Base-by-base conservation (phyloP, 2,113 vertebrate species). In the Cephalopterus ornatus region DNA sequence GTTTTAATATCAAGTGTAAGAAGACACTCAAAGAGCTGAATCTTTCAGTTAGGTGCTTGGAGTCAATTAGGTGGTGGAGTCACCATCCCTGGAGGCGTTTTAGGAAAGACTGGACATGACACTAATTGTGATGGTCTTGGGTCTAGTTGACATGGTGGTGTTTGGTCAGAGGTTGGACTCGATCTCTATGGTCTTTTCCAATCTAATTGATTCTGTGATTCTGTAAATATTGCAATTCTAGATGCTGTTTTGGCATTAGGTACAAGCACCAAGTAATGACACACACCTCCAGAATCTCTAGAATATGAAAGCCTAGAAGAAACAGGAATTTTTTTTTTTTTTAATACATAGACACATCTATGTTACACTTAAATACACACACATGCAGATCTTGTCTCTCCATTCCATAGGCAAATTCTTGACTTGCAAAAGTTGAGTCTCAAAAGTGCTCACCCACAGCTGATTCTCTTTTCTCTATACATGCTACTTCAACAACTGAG, bases 311-410 rank as follows among this genome's bases (percentile, higher is more conserved):
- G 6, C 6, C 56, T 58, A 79, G 50, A 87, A 73, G 14, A 61
- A 79, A 42, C 6, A 39, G 18, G 12, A 12, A 27, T 12, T 41
- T 20, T 35, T 41, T 26, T 61, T 53, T 35, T 56, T 63, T 11
- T 12, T 19, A 19, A 19, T 17, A 52, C 19, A 49, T 1, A 59
- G 0, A 59, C 2, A 33, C 1, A 39, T 5, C 33, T 1, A 56
- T 26, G 24, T 47, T 44, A 71, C 39, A 86, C n/a, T 47, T 68
- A 52, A 86, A 63, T 30, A 46, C 16, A 23, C 17, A 14, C 32
- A 35, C 6, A 21, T 1, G 0, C 5, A 77, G 18, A 66, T 21
- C 14, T 35, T 16, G 27, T 56, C 49, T 62, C 49, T 80, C 39
- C 49, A 50, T 56, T 52, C 63, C 44, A 13, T 9, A 85, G 18